A percentile compares a stretch with the other conserved stretches of the same genome.
phyloP scores from a whole-genome alignment of 2,888 invertebrate genomes.

The Drosophila lutescens region DNA sequence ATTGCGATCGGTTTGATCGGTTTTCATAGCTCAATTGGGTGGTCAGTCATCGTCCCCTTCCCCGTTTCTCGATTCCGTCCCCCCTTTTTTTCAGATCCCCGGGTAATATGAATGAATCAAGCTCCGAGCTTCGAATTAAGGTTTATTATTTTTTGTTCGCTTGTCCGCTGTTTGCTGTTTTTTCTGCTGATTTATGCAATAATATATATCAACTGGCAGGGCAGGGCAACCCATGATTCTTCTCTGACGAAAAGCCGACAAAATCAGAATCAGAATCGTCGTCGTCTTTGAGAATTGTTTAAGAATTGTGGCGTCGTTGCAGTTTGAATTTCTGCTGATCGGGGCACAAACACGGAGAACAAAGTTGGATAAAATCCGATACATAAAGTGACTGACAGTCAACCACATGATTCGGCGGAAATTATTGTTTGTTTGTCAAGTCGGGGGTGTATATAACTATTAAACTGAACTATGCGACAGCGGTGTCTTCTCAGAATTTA shows the following conservation, averaged over 20 bases:
- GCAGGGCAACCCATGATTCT: slow-evolving; percentile 1
- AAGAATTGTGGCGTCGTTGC: slow-evolving; percentile 74
- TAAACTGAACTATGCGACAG: slow-evolving; percentile 35
- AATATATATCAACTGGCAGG: slow-evolving; percentile 38
- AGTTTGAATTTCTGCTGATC: slow-evolving; percentile 73
- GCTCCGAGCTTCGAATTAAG: slow-evolving; percentile 73
- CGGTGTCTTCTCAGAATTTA: slow-evolving; percentile 58
- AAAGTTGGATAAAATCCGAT: slow-evolving; percentile 30
- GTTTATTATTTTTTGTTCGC: slow-evolving; percentile 68
- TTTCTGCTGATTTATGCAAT: slow-evolving; percentile 75
- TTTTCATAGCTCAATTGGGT: slow-evolving; percentile 72
- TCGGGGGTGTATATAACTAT: slow-evolving; percentile 20
- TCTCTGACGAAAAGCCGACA: slow-evolving; percentile 41
- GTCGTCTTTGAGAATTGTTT: slow-evolving; percentile 58
- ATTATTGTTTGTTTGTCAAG: slow-evolving; percentile 44
- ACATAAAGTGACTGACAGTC: slow-evolving; percentile 24
- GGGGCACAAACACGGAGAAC: slow-evolving; percentile 22
- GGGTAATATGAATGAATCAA: slow-evolving; percentile 70
- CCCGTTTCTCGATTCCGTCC: not conserved
- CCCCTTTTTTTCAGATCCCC: slow-evolving; percentile 7
- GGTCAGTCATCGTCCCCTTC: slow-evolving; percentile 2
- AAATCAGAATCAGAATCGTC: slow-evolving; percentile 4
- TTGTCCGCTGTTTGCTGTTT: slow-evolving; percentile 33
- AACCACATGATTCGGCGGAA: slow-evolving; percentile 60
- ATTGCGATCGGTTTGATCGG: slow-evolving; percentile 70